Percentiles rank a stretch among this genome's conserved stretches.
phyloP scores from a whole-genome alignment of 2,113 vertebrate species.

The Serinus canaria region DNA sequence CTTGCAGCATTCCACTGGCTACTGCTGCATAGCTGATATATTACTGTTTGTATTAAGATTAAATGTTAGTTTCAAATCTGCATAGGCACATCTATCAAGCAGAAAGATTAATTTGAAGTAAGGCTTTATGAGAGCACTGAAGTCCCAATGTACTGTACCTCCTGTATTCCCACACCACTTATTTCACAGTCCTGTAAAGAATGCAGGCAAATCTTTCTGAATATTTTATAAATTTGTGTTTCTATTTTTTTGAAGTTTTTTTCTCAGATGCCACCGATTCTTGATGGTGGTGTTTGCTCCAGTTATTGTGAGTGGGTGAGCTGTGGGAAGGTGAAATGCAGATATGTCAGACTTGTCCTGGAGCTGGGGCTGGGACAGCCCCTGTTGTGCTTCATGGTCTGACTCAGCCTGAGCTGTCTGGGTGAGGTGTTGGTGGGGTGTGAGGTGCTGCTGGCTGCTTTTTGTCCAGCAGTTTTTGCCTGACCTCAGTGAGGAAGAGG shows the following conservation, averaged over 20 bases:
- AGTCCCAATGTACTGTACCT: not conserved
- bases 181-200: not conserved
- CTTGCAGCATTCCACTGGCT: not conserved
- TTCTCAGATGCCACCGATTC: not conserved
- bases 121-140: not conserved
- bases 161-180: not conserved
- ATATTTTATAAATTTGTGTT: not conserved
- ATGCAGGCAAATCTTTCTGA: not conserved
- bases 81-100: not conserved
- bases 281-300: not conserved
- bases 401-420: not conserved
- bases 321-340: not conserved
- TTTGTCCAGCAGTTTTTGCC: not conserved
- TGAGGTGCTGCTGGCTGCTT: not conserved
- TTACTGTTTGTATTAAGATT: constrained; percentile 15
- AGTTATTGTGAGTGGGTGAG: not conserved
- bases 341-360: not conserved
- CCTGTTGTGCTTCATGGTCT: not conserved
- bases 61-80: constrained; percentile 32
- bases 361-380: not conserved
- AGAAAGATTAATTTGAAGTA: constrained; percentile 31
- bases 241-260: not conserved
- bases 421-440: not conserved
- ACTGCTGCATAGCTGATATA: not conserved
- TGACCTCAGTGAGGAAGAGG: not conserved